Evolutionary conservation across 2,797 vertebrate genomes (phyloP), one percentile per base, ranked within the genome.

Genomic region (Coracias cyanogaster): DNA sequence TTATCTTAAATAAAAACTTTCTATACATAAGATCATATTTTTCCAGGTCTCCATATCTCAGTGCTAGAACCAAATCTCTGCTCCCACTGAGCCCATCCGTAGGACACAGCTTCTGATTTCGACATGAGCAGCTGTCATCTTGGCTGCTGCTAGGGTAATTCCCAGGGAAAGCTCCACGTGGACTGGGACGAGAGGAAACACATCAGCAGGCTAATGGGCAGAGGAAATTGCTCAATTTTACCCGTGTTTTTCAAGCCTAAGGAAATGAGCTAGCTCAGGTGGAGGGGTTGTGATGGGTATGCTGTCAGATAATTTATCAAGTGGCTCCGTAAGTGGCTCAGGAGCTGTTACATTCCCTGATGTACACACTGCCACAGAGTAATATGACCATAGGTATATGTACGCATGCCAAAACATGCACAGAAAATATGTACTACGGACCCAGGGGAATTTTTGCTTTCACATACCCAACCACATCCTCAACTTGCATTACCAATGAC

Each of bases 401-500:
- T 21, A 69, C 4, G 20, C 31, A 13, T 1, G 2, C 33, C 20
- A 35, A 61, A 65, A 73, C 31, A 41, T 0, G 7, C 54, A 77
- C 16, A 61, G 60, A 72, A 80, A 86, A 7, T n/a, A 61, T 58
- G 6, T 33, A 28, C 14, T 58, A 62, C 0, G n/a, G n/a, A 74
- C 49, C 9, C 5, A 5, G 14, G 5, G 52, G 57, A 73, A 69
- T 22, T 77, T 66, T 58, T 86, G 24, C 35, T 64, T 89, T 60
- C 66, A 45, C 58, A 39, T 54, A 55, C 41, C 46, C 8, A 45
- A 10, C 9, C 15, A 45, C 45, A 26, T 31, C 74, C 54, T 52
- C 0, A 3, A 61, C 24, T 6, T 0, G 0, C 11, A 9, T 18
- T 12, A 65, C 5, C 8, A 10, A 55, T 21, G 8, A 52, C 19